These are phyloP conservation scores for Pseudomugil tenellus DNA, from an alignment of 2,797 vertebrate genomes.

Conservation along the genomic window DNA sequence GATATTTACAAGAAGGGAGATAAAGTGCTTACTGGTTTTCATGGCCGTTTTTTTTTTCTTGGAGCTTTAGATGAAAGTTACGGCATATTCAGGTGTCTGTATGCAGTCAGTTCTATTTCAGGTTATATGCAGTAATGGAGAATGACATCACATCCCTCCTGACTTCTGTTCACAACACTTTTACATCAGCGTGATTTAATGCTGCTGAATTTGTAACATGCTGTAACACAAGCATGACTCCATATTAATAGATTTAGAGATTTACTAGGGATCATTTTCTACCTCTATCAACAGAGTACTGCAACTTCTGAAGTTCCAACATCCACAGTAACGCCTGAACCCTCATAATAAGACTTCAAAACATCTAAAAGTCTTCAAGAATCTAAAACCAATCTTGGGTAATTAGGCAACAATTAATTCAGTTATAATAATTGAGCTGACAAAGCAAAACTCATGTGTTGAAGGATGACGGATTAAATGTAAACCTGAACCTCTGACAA, in stretches of 20 bases:
- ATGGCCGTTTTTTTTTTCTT: slow-evolving; percentile 62
- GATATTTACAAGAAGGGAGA: slow-evolving; percentile 74
- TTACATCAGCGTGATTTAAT: slow-evolving; percentile 20
- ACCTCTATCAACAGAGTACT: slow-evolving; percentile 1
- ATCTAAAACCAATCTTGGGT: background rate
- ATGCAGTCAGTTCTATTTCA: slow-evolving; percentile 56
- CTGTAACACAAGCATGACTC: background rate
- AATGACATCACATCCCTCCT: slow-evolving; percentile 36
- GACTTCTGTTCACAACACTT: slow-evolving; percentile 7
- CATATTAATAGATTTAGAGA: slow-evolving; percentile 6
- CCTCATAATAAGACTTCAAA: background rate
- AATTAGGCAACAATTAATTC: background rate
- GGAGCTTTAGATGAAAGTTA: slow-evolving; percentile 48
- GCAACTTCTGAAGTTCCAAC: slow-evolving; percentile 15
- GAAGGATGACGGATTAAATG: background rate
- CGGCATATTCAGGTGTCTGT: slow-evolving; percentile 44
- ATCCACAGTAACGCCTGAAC: background rate
- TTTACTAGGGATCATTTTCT: background rate
- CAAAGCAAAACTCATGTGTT: background rate
- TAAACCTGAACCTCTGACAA: background rate
- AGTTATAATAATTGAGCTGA: background rate
- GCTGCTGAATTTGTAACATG: slow-evolving; percentile 3
- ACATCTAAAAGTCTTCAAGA: background rate
- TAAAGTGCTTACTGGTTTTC: slow-evolving; percentile 63
- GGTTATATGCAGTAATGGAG: slow-evolving; percentile 12